Evolutionary conservation across 2,797 vertebrate species (phyloP), one percentile per base, ranked within the genome.

Genomic region (Anas georgica): DNA sequence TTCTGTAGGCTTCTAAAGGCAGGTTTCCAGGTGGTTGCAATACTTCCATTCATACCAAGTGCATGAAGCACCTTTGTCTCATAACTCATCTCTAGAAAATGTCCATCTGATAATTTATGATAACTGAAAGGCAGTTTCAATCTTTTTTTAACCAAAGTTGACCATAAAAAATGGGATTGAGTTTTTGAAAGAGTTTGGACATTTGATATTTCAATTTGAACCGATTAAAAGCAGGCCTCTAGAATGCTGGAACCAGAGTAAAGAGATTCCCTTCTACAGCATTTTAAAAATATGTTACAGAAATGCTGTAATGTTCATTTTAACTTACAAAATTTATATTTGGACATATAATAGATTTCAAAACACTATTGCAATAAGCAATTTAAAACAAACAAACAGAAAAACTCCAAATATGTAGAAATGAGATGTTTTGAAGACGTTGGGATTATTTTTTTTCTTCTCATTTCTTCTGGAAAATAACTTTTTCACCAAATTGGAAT

Each of bases 391-490:
- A 68, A 67, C 9, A 37, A 39, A 74, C 22, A 60, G 23, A 60
- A 37, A 72, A 35, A 1, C 3, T 33, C 10, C 9, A 22, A 55
- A 91, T 31, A 14, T 1, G 2, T 43, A 52, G 31, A 77, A 86
- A 9, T 7, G 3, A 0, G n/a, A 4, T 21, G 31, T 58, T 69
- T 82, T 83, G 0, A 66, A 85, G 8, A 76, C 41, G 0, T 50
- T 39, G 2, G 3, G 11, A 28, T 17, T 56, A 33, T 31, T 18
- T 10, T 62, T 52, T 25, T 18, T 10, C 26, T 46, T 25, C 22
- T 33, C 1, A 54, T 56, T 46, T 2, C 3, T 3, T 2, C 23
- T 17, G 2, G 0, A 2, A 26, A 52, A 46, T 1, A 52, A 12
- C 1, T 12, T 37, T 94, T 73, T 72, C 25, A 76, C 5, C 12